These are phyloP conservation scores for Nymphalis io DNA, from an alignment of 1,140 invertebrate genomes.

Conservation along the genomic window DNA sequence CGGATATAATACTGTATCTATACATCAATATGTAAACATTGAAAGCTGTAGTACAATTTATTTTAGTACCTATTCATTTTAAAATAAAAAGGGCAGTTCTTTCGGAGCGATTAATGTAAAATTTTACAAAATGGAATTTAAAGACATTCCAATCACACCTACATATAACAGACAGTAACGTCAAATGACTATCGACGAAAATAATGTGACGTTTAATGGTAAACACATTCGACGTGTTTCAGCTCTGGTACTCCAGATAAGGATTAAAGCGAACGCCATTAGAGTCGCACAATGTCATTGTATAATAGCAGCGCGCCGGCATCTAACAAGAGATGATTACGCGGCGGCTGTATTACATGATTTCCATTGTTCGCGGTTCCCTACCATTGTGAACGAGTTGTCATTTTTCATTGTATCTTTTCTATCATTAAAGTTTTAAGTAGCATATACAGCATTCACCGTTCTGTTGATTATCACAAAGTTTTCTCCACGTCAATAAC, in stretches of 20 bases:
- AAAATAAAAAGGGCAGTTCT: too few species aligned
- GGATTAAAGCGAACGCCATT: constrained; percentile 20
- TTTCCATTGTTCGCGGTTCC: constrained; percentile 24
- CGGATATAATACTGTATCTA: too few species aligned
- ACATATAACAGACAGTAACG: too few species aligned
- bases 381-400: constrained; percentile 10
- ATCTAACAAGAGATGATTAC: constrained; percentile 31
- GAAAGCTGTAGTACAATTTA: too few species aligned
- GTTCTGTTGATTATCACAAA: background rate
- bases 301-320: constrained; percentile 14
- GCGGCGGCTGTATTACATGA: constrained; percentile 23
- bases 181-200: too few species aligned
- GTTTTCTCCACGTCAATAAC: background rate
- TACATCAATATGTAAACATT: too few species aligned
- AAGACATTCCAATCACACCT: too few species aligned
- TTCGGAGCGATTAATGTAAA: too few species aligned
- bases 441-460: background rate
- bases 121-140: too few species aligned
- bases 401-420: constrained; percentile 1
- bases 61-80: too few species aligned
- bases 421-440: background rate
- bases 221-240: background rate
- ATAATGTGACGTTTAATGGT: too few species aligned
- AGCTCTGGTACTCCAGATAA: constrained; percentile 8
- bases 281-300: constrained; percentile 21